Base-by-base conservation (phyloP, 2,797 vertebrate genomes). In the Jordanella pulchra region DNA sequence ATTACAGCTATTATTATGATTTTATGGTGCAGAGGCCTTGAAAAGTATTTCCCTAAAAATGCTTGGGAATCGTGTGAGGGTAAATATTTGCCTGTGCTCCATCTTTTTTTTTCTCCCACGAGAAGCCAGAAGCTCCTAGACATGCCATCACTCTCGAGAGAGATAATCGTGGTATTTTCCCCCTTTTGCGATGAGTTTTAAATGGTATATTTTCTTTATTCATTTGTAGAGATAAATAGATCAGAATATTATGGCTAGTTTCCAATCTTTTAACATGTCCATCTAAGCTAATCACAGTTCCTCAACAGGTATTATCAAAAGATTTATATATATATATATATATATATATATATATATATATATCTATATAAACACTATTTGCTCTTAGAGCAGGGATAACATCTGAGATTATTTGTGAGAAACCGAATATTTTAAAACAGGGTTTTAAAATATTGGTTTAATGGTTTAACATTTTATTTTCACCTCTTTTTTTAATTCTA, bases 1-100 rank as follows among this genome's bases (percentile, higher is more conserved):
- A 93, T 93, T 92, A 92, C 73, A 78, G 84, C 79, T 87, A 91
- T 92, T 93, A 93, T 92, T 89, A 90, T 89, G 83, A 86, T 89
- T 91, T 94, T 92, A 94, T 90, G 91, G 91, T 69, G 85, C 87
- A 53, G 75, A 79, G 86, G 82, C 77, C 81, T 88, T 87, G 82
- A 89, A 84, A 87, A 87, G 81, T 75, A 86, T 84, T 91, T 88
- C 89, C 87, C 81, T 82, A 81, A 87, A 89, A 91, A 84, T 71
- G 86, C 86, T 61, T 78, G 85, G 88, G 87, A 89, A 84, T 80
- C 71, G 21, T 81, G 73, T 18, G 64, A 78, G 72, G 64, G 86
- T 87, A 88, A 91, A 90, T 85, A 88, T 91, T 87, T 87, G 86
- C 86, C 71, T 50, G 4, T 45, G 10, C 44, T 56, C 9, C 12